phyloP scores from a whole-genome alignment of 2,797 vertebrate species.

The Gila robusta region DNA sequence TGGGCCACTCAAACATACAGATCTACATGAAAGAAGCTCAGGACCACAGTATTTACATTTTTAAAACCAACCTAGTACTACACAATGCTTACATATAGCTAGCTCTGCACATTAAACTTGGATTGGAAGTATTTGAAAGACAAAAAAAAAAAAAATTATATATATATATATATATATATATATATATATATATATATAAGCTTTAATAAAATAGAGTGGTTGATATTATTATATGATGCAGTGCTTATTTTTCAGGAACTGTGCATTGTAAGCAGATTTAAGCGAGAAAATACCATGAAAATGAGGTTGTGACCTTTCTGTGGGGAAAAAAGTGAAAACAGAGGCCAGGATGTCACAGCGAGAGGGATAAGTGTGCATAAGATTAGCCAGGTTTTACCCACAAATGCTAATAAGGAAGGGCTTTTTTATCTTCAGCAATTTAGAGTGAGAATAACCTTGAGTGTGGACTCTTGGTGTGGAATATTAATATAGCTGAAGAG shows the following conservation, averaged over 20 bases:
- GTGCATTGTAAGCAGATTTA: constrained; percentile 64
- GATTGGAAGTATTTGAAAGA: too few species aligned
- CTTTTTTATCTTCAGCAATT: constrained; percentile 72
- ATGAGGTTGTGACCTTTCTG: constrained; percentile 60
- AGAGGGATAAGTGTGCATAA: constrained; percentile 66
- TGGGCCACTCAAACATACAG: neutral
- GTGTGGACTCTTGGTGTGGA: constrained; percentile 71
- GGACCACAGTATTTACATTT: too few species aligned
- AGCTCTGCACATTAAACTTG: too few species aligned
- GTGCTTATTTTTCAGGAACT: constrained; percentile 54
- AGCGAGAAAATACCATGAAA: constrained; percentile 57
- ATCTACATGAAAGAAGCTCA: neutral
- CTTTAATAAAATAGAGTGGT: constrained; percentile 38
- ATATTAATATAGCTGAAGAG: constrained; percentile 69
- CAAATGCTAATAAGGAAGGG: constrained; percentile 77
- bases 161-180: too few species aligned
- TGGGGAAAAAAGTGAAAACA: constrained; percentile 50
- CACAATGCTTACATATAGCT: too few species aligned
- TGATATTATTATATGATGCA: constrained; percentile 25
- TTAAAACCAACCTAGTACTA: too few species aligned
- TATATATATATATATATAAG: neutral
- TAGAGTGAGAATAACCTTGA: constrained; percentile 79
- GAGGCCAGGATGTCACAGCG: constrained; percentile 62
- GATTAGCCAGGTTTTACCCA: constrained; percentile 67
- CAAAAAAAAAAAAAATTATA: too few species aligned